Evolutionary conservation across 2,888 invertebrate species (phyloP).

Genomic region (Diarsia dahlii): DNA sequence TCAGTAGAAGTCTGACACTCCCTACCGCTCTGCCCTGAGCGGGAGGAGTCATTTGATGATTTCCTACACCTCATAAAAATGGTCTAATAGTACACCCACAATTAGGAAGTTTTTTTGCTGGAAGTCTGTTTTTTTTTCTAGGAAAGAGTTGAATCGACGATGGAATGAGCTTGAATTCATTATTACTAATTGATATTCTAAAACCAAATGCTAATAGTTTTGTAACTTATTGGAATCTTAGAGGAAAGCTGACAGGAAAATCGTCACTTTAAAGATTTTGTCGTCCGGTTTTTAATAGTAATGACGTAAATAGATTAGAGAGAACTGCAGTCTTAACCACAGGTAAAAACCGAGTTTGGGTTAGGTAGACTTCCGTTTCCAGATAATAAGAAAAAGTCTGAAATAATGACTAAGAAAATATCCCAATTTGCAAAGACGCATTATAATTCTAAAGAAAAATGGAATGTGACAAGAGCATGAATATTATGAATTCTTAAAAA

Average conservation of each 20-base stretch:
- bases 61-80: too few species aligned
- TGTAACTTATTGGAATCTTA: neutral
- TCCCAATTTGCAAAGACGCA: too few species aligned
- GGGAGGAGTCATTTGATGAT: too few species aligned
- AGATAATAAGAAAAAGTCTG: too few species aligned
- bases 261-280: neutral
- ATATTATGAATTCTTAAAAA: neutral
- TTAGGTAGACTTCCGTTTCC: neutral
- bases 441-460: neutral
- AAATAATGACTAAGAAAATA: neutral
- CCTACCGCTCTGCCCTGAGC: too few species aligned
- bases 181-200: neutral
- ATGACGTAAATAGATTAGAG: neutral
- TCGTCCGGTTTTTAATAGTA: neutral
- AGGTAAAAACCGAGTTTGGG: neutral
- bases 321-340: neutral
- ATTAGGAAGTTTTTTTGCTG: too few species aligned
- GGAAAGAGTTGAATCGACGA: too few species aligned
- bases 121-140: too few species aligned
- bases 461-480: too few species aligned
- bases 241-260: neutral
- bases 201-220: neutral
- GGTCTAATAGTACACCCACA: too few species aligned
- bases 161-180: neutral
- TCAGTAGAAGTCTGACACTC: too few species aligned